Evolutionary conservation across 2,113 vertebrate genomes (phyloP), one percentile per base, ranked within the genome.

Genomic region (Phrynosoma platyrhinos): DNA sequence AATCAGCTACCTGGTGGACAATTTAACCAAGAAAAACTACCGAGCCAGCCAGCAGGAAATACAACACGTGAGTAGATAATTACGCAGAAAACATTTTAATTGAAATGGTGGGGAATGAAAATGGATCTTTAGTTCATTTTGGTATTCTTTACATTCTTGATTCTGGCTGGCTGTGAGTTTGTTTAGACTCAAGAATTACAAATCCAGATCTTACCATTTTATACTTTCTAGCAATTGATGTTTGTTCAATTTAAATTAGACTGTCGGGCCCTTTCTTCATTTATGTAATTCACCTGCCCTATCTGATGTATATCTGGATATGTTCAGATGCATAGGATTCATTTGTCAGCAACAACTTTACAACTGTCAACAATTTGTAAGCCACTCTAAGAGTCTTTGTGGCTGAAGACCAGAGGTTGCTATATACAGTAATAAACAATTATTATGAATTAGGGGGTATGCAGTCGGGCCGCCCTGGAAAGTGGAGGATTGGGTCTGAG

Each of bases 21-120:
- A 99, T 99, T 98, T 99, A 98, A 99, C 99, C 94, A 99, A 99
- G 98, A 99, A 99, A 98, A 99, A 99, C 96, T 99, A 99, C 97
- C 96, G 98, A 98, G 98, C 99, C 98, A 99, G 99, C 98, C 99
- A 99, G 98, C 99, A 99, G 97, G 99, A 99, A 98, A 99, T 99
- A 99, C 98, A 99, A 95, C 98, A 99, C 95, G 99, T 99, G 94
- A 99, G 99, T 98, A 89, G 90, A 4, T 4, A 81, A 13, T 74
- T 3, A 2, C 4, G 0, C 27, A 71, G 10, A 71, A 12, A 9
- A 20, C 13, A n/a, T 66, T 55, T 71, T 7, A 36, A 7, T 85
- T 82, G n/a, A 0, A n/a, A 7, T 2, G 78, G 42, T 6, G 40
- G 21, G 53, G 30, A 16, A 79, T 80, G 79, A 14, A 72, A 72